phyloP scores from a whole-genome alignment of 2,888 invertebrate species.

The Tinea trinotella region DNA sequence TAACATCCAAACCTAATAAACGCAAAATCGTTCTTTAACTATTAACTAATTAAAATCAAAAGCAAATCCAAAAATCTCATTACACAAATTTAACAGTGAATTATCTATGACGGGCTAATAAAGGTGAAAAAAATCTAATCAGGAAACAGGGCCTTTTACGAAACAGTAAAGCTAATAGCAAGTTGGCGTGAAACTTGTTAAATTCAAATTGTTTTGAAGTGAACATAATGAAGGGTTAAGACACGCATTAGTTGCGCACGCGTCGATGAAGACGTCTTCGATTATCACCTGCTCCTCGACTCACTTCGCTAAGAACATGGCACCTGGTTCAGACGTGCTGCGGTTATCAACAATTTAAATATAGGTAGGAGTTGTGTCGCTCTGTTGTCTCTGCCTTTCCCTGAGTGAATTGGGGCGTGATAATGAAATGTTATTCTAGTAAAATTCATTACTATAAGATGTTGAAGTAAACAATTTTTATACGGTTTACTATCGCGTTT shows the following conservation, averaged over 20 bases:
- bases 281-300: constrained; percentile 45
- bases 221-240: constrained; percentile 38
- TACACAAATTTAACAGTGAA: background rate
- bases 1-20: no score
- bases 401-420: no score
- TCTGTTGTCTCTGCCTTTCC: no score
- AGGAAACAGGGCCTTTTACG: background rate
- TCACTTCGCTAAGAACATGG: constrained; percentile 23
- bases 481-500: no score
- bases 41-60: no score
- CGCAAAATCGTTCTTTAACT: no score
- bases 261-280: constrained; percentile 49
- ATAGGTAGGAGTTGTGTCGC: no score
- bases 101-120: background rate
- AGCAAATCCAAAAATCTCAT: no score
- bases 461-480: no score
- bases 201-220: constrained; percentile 36
- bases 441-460: no score
- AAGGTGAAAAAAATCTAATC: constrained; percentile 11
- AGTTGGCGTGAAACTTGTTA: constrained; percentile 25
- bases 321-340: constrained; percentile 42
- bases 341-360: constrained; percentile 29
- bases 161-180: background rate
- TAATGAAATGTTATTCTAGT: no score
- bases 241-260: constrained; percentile 55